Evolutionary conservation across 2,888 invertebrate species (phyloP).

Genomic region (Margaritifera margaritifera): DNA sequence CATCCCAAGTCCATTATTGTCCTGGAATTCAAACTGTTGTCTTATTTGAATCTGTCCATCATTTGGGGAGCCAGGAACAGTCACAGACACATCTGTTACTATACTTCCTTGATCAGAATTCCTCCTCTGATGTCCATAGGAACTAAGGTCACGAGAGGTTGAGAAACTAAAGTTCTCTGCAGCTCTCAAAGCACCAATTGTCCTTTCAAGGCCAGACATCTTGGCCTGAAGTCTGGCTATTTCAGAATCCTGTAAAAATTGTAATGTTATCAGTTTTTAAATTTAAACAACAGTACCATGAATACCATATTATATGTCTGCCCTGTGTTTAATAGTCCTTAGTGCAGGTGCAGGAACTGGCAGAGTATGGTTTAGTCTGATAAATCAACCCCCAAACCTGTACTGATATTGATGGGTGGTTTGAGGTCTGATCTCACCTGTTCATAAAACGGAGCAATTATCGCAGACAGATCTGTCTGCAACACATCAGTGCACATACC

Average conservation of each 20-base stretch:
- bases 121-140: not conserved
- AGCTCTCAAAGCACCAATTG: constrained; percentile 36
- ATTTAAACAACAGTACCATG: not conserved
- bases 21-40: constrained; percentile 36
- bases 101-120: constrained; percentile 19
- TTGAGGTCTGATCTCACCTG: too few species aligned
- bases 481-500: too few species aligned
- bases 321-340: too few species aligned
- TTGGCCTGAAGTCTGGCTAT: constrained; percentile 57
- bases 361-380: too few species aligned
- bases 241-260: constrained; percentile 45
- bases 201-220: constrained; percentile 55
- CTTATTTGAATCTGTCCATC: constrained; percentile 25
- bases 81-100: constrained; percentile 29
- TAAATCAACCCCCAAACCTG: too few species aligned
- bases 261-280: not conserved
- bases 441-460: too few species aligned
- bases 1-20: constrained; percentile 13
- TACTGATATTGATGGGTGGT: too few species aligned
- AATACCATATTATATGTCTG: not conserved
- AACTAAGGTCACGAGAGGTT: constrained; percentile 9
- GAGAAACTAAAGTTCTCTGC: constrained; percentile 33
- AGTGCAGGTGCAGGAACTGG: too few species aligned
- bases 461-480: too few species aligned
- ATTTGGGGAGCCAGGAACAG: constrained; percentile 17